Evolutionary conservation across 2,888 invertebrate species (phyloP).

Genomic region (Drosophila atroscutellata): DNA sequence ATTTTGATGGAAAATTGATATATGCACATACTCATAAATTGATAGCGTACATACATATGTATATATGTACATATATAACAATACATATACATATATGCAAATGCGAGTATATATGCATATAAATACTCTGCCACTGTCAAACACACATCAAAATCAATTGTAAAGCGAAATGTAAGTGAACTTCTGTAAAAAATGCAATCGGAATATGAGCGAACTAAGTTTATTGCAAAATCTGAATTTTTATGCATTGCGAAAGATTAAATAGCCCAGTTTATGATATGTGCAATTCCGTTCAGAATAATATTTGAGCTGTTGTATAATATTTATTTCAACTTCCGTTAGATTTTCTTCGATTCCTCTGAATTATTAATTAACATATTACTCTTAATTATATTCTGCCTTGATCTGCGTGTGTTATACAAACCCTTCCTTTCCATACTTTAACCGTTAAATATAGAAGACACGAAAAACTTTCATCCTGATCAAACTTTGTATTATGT

Average conservation of each 20-base stretch:
- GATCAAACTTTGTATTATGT: neutral
- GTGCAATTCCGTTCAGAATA: neutral
- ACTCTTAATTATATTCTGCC: neutral
- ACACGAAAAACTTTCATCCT: neutral
- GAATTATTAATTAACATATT: neutral
- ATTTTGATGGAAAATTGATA: slow-evolving; percentile 60
- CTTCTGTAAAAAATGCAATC: neutral
- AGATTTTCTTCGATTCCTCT: neutral
- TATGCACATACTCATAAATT: slow-evolving; percentile 8
- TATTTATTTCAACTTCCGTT: neutral
- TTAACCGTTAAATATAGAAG: too few species aligned
- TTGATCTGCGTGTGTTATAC: too few species aligned
- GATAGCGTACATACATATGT: neutral
- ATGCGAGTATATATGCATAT: slow-evolving; percentile 3
- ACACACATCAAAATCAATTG: slow-evolving; percentile 7
- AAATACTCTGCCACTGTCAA: slow-evolving; percentile 18
- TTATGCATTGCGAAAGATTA: neutral
- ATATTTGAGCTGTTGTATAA: neutral
- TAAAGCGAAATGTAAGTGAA: slow-evolving; percentile 1
- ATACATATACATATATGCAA: neutral
- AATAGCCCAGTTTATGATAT: neutral
- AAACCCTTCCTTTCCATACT: too few species aligned
- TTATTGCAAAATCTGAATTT: neutral
- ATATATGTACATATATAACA: neutral
- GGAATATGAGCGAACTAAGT: neutral